Base-by-base conservation (phyloP, 2,797 vertebrate genomes). In the Megalops cyprinoides region DNA sequence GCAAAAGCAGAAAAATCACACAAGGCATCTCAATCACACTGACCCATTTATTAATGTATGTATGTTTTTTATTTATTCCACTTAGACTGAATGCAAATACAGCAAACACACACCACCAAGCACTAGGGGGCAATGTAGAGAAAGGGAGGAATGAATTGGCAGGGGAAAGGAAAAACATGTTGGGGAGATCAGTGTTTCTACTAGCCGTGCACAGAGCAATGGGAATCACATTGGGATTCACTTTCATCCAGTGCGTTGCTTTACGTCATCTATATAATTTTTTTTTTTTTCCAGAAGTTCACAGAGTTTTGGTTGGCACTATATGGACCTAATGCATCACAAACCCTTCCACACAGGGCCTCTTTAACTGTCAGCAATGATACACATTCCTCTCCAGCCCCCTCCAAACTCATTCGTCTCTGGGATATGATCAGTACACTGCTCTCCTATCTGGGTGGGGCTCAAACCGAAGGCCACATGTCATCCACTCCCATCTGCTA, bases 41-140 rank as follows among this genome's bases (percentile, higher is more conserved):
- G 88, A 92, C 87, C 97, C 96, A 95, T 97, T 97, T 98, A 94
- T 94, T 95, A 88, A 92, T 92, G 92, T 89, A 88, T 91, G 88
- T 91, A 92, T 92, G 90, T 93, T 82, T 49, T 82, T 77, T 82
- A 82, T 81, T 81, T 81, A 95, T 97, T 96, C 95, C 95, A 97
- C 96, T 96, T 94, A 95, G 94, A 96, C 94, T 94, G 93, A 97
- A 94, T 97, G 96, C 96, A 96, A 96, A 95, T 96, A 97, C 97
- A 97, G 95, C 96, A 97, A 97, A 95, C 95, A 96, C 95, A 97
- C 95, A 96, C 94, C 96, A 98, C 95, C 84, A 93, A 97, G 96
- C 95, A 97, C 94, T 93, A 94, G 90, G 87, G 92, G 91, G 90
- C 87, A 83, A 91, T 90, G 90, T 89, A 88, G 88, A 92, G 92